Evolutionary conservation across 2,113 vertebrate species (phyloP), one percentile per base, ranked within the genome.

Genomic region (Thunnus thynnus): DNA sequence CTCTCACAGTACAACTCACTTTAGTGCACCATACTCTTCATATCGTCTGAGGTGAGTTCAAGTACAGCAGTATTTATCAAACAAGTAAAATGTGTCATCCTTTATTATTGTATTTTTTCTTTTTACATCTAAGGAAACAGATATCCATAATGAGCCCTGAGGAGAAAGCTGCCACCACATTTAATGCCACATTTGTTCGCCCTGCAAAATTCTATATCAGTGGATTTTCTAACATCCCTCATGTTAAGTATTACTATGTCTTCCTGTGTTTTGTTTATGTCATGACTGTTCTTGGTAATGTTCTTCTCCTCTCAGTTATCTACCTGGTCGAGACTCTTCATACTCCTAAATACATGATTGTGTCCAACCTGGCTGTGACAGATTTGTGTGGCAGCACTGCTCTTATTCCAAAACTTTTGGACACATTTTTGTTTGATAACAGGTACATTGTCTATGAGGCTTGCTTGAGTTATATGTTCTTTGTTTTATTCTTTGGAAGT

Each of bases 391-490:
- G 79, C 20, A 93, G 88, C 86, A 91, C 91, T 3, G 82, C 88
- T 66, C 82, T 94, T 4, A 83, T 93, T 67, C 92, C 91, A 3
- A 91, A 93, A 47, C 7, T 92, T 0, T 76, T 93, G 7, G 88
- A 94, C 3, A 89, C 80, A 0, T 92, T 94, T 80, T 73, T 94
- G 27, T 90, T 92, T 41, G 48, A 92, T n/a, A 85, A 76, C 13
- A 81, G 84, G 68, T 69, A 78, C 50, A 89, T 94, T 5, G 10
- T 72, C 5, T 94, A 94, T 46, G 78, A 90, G 1, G 75, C 68
- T 1, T 94, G 93, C 7, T 76, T 94, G 27, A 76, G 78, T 55
- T 86, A 91, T 17, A 89, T 94, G 92, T 94, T 93, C 69, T 94
- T 93, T 91, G 79, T 89, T 56, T 73, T 83, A 0, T 41, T 79